Evolutionary conservation across 1,140 invertebrate genomes (phyloP), one percentile per base, ranked within the genome.

Genomic region (Spodoptera litura): DNA sequence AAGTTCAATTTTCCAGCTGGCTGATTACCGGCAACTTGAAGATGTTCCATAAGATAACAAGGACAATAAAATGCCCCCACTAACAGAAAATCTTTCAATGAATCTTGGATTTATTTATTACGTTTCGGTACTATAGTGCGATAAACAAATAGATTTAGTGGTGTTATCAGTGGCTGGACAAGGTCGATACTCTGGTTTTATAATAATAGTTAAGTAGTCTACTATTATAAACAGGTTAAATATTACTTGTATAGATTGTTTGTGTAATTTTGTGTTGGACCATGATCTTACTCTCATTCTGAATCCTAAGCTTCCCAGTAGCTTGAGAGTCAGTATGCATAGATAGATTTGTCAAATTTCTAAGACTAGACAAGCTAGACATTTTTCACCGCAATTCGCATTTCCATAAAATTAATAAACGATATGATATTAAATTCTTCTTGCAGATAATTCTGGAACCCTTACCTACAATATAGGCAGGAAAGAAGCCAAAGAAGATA

Each of bases 401-500:
- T 38, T 38, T 38, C 35, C 6, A 38, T 38, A 38, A 44, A 44
- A 44, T 44, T 44, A 38, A 38, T 5, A 5, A 55, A 20, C 13
- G 8, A 61, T 56, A 51, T 25, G 31, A 31, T 51, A 56, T 56
- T 38, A 9, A 11, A 77, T 68, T 64, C 55, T 77, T 87, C 55
- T 77, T 87, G 61, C 80, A 89, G 87, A 78, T 55, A 86, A 89
- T 9, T 71, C 62, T 3, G 84, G 79, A 27, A 70, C 73, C 10
- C 73, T 87, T n/a, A 83, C 82, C 12, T 87, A 88, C 78, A 85
- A 82, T 15, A 75, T 86, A 25, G 87, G 85, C n/a, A 62, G 64
- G n/a, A 78, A 71, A 76, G 52, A 72, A 75, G 20, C 66, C 58
- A 89, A 89, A 72, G 87, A 89, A 73, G 89, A 93, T 25, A 90